Evolutionary conservation across 1,140 invertebrate genomes (phyloP).

Genomic region (Bombus superbus): DNA sequence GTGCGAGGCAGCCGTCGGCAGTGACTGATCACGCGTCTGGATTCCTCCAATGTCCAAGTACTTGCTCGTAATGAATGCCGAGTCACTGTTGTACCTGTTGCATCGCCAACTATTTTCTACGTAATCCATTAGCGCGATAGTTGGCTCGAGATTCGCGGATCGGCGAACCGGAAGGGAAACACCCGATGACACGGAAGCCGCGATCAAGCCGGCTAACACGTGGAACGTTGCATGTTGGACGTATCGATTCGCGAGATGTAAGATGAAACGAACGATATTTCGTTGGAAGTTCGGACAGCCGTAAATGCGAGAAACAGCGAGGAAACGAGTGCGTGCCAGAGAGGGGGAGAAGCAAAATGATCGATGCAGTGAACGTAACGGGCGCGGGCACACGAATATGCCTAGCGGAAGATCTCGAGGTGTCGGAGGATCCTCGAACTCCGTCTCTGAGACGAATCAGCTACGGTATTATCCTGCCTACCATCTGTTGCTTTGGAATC

Average conservation of each 20-base stretch:
- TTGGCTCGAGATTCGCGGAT: background rate
- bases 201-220: background rate
- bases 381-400: constrained; percentile 63
- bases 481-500: constrained; percentile 88
- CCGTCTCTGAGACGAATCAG: constrained; percentile 85
- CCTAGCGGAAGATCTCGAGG: constrained; percentile 67
- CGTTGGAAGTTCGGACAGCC: background rate
- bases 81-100: constrained; percentile 56
- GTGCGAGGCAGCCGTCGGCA: constrained; percentile 11
- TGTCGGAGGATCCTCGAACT: constrained; percentile 84
- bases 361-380: constrained; percentile 66
- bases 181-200: background rate
- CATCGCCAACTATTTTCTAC: constrained; percentile 20
- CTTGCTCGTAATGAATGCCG: constrained; percentile 3
- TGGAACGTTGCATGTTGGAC: background rate
- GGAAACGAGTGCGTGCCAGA: background rate
- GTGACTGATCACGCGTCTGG: background rate
- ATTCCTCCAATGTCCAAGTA: background rate
- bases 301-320: constrained; percentile 12
- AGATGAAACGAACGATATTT: constrained; percentile 29
- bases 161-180: background rate
- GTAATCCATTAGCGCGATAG: background rate
- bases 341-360: constrained; percentile 63
- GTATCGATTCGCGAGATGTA: background rate
- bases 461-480: constrained; percentile 88